Evolutionary conservation across 2,797 vertebrate genomes (phyloP).

Genomic region (Rhabdophis nuchalis): DNA sequence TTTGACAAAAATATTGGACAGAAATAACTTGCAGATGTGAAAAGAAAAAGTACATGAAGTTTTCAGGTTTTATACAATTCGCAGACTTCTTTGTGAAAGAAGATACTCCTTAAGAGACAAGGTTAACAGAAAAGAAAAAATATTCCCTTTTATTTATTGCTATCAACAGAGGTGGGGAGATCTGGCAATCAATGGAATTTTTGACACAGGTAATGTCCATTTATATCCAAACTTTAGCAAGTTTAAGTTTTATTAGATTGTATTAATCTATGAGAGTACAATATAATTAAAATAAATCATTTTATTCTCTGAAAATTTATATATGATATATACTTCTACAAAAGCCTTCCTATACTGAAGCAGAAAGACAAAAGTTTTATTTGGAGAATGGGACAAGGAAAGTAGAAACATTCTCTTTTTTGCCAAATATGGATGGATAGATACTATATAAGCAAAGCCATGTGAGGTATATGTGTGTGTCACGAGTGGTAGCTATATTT

Average conservation of each 20-base stretch:
- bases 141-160: conserved; percentile 52
- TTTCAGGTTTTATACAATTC: conserved; percentile 58
- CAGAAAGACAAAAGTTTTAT: conserved; percentile 52
- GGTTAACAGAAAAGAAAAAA: conserved; percentile 67
- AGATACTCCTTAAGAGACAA: conserved; percentile 69
- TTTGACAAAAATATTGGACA: conserved; percentile 48
- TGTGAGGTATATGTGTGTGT: not conserved
- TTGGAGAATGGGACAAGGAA: conserved; percentile 52
- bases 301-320: conserved; percentile 55
- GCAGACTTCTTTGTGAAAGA: conserved; percentile 71
- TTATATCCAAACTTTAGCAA: conserved; percentile 58
- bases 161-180: conserved; percentile 65
- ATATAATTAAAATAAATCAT: conserved; percentile 63
- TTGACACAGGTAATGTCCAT: conserved; percentile 58
- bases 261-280: conserved; percentile 55
- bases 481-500: not conserved
- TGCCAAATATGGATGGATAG: conserved; percentile 33
- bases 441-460: not conserved
- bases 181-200: conserved; percentile 56
- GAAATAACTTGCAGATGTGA: conserved; percentile 64
- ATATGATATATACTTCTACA: conserved; percentile 52
- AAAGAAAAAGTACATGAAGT: conserved; percentile 56
- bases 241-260: conserved; percentile 54
- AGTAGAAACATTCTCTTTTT: conserved; percentile 49
- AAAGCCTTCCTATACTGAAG: conserved; percentile 51